These are phyloP conservation scores for Oopsacas minuta DNA, from an alignment of 37 sponge, comb jelly and placozoan genomes.

Conservation along the genomic window DNA sequence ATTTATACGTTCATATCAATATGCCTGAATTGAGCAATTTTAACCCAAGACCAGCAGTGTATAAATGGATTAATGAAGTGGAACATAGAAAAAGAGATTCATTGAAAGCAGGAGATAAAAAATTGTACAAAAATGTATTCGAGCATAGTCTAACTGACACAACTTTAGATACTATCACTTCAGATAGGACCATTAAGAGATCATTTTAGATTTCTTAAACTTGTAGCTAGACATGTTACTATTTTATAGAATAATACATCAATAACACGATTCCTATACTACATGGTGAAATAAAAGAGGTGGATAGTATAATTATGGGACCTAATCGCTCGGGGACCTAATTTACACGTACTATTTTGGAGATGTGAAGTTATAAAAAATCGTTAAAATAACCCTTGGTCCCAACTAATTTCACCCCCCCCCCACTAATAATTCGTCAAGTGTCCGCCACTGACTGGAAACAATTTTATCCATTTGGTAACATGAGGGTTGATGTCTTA, in stretches of 20 bases:
- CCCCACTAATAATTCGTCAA: no score
- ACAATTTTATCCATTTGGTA: no score
- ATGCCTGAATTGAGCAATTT: not conserved
- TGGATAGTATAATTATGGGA: not conserved
- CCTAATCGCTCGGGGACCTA: not conserved
- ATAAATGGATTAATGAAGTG: not conserved
- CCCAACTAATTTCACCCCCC: no score
- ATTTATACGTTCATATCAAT: conserved; percentile 11
- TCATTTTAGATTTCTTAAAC: not conserved
- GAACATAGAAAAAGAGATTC: not conserved
- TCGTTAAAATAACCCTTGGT: not conserved
- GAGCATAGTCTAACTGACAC: not conserved
- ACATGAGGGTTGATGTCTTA: no score
- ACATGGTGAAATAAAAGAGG: not conserved
- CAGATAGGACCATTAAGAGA: not conserved
- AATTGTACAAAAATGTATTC: not conserved
- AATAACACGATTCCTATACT: not conserved
- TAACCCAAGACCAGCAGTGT: not conserved
- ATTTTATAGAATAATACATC: not conserved
- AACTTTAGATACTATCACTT: not conserved
- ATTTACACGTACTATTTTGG: not conserved
- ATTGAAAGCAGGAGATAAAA: not conserved
- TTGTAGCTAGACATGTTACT: not conserved
- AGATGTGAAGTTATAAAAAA: not conserved
- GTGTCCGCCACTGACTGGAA: no score